A percentile compares a stretch with the other conserved stretches of the same genome.
Conservation (phyloP, 2,797 vertebrate species). For the Meda fulgida region DNA sequence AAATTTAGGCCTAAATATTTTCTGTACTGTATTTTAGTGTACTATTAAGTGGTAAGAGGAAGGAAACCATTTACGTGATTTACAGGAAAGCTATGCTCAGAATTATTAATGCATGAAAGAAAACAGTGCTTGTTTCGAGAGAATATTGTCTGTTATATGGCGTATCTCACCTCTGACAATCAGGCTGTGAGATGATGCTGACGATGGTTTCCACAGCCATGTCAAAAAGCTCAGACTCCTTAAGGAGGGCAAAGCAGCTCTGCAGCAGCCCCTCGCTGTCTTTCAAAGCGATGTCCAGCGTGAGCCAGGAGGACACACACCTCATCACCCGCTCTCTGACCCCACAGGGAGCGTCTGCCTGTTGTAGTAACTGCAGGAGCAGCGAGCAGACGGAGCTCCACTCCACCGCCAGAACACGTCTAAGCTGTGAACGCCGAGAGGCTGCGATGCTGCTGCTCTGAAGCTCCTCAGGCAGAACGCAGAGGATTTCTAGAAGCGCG, state of each 20-base stretch:
- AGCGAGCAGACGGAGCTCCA: conserved; percentile 88
- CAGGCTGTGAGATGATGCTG: conserved; percentile 91
- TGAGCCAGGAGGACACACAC: conserved; percentile 95
- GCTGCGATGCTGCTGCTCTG: conserved; percentile 89
- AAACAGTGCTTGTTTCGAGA: neutral
- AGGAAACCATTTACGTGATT: neutral
- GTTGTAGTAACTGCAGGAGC: conserved; percentile 91
- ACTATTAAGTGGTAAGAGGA: neutral
- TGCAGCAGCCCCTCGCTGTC: conserved; percentile 91
- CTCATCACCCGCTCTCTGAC: conserved; percentile 92
- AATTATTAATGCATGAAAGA: neutral
- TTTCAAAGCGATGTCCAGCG: conserved; percentile 87
- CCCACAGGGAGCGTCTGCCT: conserved; percentile 85
- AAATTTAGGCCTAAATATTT: neutral
- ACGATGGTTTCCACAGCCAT: conserved; percentile 94
- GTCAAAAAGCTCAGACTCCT: conserved; percentile 91
- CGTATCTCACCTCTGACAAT: conserved; percentile 89
- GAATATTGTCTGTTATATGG: neutral
- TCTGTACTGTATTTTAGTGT: too few species aligned
- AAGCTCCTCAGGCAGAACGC: conserved; percentile 95
- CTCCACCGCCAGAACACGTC: conserved; percentile 85
- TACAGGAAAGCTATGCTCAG: neutral
- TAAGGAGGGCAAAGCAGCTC: conserved; percentile 87
- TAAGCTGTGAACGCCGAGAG: conserved; percentile 87
- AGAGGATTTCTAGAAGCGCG: conserved; percentile 91